Conservation (phyloP, 2,888 invertebrate species). For the Parelbella ahira region DNA sequence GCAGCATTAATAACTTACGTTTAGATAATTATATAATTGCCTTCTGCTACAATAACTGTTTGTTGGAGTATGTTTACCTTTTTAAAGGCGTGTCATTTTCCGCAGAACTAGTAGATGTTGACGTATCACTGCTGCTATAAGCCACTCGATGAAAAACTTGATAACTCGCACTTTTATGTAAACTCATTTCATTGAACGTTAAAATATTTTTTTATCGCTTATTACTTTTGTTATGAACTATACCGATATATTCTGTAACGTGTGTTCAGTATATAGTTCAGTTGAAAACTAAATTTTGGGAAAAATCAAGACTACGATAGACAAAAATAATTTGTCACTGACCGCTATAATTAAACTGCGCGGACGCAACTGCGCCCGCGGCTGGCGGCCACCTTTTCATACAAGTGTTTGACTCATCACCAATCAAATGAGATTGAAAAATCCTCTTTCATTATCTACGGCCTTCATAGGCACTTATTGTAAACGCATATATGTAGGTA, state of each 20-base stretch:
- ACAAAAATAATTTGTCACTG: constrained; percentile 58
- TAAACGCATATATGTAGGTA: background rate
- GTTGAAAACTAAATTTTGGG: constrained; percentile 14
- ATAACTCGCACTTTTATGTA: constrained; percentile 48
- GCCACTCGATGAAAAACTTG: constrained; percentile 48
- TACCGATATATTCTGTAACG: background rate
- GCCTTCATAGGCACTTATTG: constrained; percentile 18
- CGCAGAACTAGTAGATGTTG: constrained; percentile 54
- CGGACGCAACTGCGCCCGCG: constrained; percentile 39
- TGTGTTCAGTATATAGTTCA: constrained; percentile 6
- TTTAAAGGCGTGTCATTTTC: constrained; percentile 57
- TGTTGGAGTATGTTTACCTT: constrained; percentile 52
- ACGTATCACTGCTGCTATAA: constrained; percentile 58
- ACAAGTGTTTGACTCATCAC: constrained; percentile 46
- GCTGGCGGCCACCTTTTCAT: constrained; percentile 36
- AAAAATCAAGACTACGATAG: constrained; percentile 29
- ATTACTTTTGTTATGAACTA: background rate
- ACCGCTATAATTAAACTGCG: constrained; percentile 61
- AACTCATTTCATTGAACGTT: constrained; percentile 32
- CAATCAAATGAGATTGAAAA: constrained; percentile 47
- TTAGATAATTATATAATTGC: background rate
- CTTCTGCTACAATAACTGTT: too few relatives aligned
- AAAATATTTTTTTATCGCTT: background rate
- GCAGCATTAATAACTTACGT: background rate
- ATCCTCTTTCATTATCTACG: constrained; percentile 25